Percentiles rank a stretch among this genome's conserved stretches.
phyloP scores from a whole-genome alignment of 2,113 vertebrate species.

The Zapus hudsonius region DNA sequence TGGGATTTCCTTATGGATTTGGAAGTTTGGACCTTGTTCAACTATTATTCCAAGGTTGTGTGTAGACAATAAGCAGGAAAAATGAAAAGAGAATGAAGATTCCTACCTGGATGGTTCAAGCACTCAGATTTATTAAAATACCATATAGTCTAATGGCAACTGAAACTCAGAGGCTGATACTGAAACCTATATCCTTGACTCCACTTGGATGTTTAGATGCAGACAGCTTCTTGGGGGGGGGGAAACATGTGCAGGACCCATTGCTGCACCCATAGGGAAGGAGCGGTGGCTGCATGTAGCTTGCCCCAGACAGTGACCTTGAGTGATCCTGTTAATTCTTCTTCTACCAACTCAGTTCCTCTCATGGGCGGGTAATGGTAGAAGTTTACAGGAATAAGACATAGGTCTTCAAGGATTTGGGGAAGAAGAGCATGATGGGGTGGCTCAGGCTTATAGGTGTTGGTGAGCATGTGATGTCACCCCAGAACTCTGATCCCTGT shows the following conservation, averaged over 20 bases:
- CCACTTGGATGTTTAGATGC: not conserved
- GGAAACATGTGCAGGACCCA: accelerated
- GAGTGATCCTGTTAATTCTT: not conserved
- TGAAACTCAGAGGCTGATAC: not conserved
- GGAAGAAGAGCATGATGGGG: not conserved
- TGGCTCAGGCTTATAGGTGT: not conserved
- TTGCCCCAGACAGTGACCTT: not conserved
- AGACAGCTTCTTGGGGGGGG: accelerated
- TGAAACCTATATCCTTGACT: not conserved
- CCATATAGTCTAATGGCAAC: not conserved
- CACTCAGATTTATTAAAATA: not conserved
- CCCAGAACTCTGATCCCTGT: not conserved
- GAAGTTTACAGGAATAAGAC: not conserved
- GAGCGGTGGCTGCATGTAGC: not conserved
- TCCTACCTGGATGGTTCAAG: not conserved
- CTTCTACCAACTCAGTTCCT: not conserved
- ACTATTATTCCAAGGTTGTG: too few relatives aligned
- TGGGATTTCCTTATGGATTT: not conserved
- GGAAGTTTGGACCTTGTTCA: not conserved
- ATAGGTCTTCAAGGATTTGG: accelerated
- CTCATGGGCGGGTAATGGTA: too few relatives aligned
- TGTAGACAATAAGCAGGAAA: not conserved
- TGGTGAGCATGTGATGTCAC: not conserved
- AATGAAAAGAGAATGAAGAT: not conserved
- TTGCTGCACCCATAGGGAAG: too few relatives aligned